Conservation (phyloP, 2,113 vertebrate genomes). For the Amphiprion ocellaris region DNA sequence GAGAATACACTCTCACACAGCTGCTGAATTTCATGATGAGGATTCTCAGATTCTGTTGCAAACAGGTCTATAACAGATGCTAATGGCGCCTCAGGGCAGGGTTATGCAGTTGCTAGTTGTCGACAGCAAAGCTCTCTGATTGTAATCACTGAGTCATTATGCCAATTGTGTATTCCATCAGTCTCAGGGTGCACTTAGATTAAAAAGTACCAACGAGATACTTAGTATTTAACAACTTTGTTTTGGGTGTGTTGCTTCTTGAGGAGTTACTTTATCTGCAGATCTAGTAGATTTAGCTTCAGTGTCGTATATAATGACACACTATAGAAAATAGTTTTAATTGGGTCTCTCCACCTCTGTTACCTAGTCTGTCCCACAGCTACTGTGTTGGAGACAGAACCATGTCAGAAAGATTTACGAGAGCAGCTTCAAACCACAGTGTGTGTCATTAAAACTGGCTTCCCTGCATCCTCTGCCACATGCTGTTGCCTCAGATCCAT, state of each 20-base stretch:
- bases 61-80: constrained; percentile 40
- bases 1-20: constrained; percentile 24
- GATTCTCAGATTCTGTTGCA: constrained; percentile 23
- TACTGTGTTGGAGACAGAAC: constrained; percentile 1
- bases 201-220: constrained; percentile 18
- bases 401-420: constrained; percentile 4
- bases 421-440: constrained; percentile 19
- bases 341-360: constrained; percentile 4
- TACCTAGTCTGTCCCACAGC: neutral
- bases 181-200: constrained; percentile 25
- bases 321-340: neutral
- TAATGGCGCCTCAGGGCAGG: constrained; percentile 38
- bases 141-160: constrained; percentile 64
- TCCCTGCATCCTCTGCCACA: constrained; percentile 1
- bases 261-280: constrained; percentile 6
- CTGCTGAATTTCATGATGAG: constrained; percentile 48
- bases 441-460: constrained; percentile 21
- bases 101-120: constrained; percentile 5
- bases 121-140: constrained; percentile 40
- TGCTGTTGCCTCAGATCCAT: constrained; percentile 37
- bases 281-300: neutral
- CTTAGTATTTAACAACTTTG: constrained; percentile 15
- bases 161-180: constrained; percentile 37
- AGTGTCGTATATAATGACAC: neutral
- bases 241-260: neutral